These are phyloP conservation scores for Montipora capricornis DNA, from an alignment of 64 coral and sea anemone species.

Conservation along the genomic window DNA sequence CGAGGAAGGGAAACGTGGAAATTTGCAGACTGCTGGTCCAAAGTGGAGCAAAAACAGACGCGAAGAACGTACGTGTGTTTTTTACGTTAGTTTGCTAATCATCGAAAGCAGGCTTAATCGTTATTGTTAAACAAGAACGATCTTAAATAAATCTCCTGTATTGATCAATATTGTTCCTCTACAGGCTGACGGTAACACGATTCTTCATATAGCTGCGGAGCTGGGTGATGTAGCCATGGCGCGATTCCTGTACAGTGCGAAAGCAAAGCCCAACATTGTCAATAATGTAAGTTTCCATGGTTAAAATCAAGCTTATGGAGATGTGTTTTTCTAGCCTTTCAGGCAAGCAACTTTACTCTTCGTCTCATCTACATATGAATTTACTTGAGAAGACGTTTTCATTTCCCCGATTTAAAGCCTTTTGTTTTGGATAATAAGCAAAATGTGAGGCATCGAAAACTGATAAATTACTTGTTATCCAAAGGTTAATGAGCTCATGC, in stretches of 20 bases:
- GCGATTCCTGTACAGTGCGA: constrained; percentile 5
- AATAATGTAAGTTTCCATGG: constrained; percentile 18
- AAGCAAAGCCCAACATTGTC: constrained; percentile 24
- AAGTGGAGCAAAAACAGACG: constrained; percentile 72
- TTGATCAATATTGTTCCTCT: background rate
- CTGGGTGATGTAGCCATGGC: constrained; percentile 25
- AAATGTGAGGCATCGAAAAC: no score
- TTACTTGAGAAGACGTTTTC: no score
- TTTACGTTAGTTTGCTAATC: background rate
- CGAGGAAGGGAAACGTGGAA: constrained; percentile 60
- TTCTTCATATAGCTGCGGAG: constrained; percentile 57
- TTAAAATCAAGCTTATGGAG: background rate
- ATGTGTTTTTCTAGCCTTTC: no score
- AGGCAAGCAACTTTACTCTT: no score
- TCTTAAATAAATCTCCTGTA: background rate
- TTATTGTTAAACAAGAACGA: background rate
- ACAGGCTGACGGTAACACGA: constrained; percentile 33
- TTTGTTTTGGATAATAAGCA: no score
- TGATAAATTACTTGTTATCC: no score
- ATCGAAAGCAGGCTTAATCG: background rate
- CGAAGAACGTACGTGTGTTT: constrained; percentile 72
- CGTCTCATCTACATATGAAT: no score
- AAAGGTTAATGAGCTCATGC: no score
- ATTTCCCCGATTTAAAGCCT: no score
- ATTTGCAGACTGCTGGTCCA: constrained; percentile 64